A percentile compares a stretch with the other conserved stretches of the same genome.
Conservation (phyloP, 1,140 invertebrate genomes). For the Ceratosolen solmsi region DNA sequence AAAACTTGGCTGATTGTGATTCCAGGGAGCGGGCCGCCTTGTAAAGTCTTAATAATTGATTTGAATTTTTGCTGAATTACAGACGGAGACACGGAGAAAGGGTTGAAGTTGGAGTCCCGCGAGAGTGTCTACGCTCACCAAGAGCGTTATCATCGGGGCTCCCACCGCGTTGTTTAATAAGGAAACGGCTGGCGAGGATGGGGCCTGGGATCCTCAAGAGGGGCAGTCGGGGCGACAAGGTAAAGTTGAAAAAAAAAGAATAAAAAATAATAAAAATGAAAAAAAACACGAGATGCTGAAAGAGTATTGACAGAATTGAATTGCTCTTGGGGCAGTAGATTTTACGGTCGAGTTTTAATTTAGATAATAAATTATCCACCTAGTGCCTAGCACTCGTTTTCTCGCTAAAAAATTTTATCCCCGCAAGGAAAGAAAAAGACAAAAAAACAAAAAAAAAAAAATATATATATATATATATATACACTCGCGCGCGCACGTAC, state of each 20-base stretch:
- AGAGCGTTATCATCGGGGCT: background rate
- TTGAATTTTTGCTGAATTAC: constrained; percentile 54
- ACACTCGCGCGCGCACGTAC: too few relatives aligned
- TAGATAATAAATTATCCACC: background rate
- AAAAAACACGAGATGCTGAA: constrained; percentile 67
- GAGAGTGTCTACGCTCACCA: constrained; percentile 55
- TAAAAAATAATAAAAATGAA: too few relatives aligned
- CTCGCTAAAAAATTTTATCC: too few relatives aligned
- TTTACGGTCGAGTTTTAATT: constrained; percentile 13
- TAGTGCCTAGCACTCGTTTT: background rate
- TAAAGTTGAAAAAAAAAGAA: too few relatives aligned
- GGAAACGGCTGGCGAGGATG: constrained; percentile 57
- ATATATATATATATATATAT: too few relatives aligned
- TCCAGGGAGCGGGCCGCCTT: background rate
- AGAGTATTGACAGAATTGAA: constrained; percentile 70
- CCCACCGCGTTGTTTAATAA: constrained; percentile 65
- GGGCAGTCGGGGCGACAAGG: constrained; percentile 60
- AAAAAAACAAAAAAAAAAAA: too few relatives aligned
- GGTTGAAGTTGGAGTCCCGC: constrained; percentile 68
- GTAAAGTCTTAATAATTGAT: constrained; percentile 58
- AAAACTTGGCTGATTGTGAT: constrained; percentile 39
- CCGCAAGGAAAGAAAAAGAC: too few relatives aligned
- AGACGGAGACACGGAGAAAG: constrained; percentile 55
- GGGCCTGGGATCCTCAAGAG: constrained; percentile 56
- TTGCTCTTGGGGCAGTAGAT: constrained; percentile 58